phyloP scores from a whole-genome alignment of 2,113 vertebrate genomes.

The Coracopsis vasa region DNA sequence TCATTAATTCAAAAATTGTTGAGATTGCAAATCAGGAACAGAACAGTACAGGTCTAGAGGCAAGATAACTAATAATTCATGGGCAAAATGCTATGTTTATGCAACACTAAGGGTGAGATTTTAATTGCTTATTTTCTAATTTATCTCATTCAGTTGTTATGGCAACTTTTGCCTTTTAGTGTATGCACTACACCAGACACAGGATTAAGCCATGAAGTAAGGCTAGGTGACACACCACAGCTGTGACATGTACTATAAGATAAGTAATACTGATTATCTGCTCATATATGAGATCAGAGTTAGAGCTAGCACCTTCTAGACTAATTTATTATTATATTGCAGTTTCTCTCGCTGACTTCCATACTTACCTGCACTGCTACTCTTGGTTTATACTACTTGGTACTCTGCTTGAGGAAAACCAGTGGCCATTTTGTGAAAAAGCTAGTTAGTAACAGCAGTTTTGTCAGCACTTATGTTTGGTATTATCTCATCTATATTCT shows the following conservation, averaged over 20 bases:
- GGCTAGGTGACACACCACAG: not conserved
- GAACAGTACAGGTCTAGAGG: slow-evolving; percentile 29
- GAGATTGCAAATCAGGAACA: slow-evolving; percentile 33
- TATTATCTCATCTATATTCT: not conserved
- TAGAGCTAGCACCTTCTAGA: not conserved
- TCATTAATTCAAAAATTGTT: slow-evolving; percentile 23
- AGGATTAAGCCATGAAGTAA: not conserved
- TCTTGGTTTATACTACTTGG: rapidly evolving
- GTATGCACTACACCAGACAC: not conserved
- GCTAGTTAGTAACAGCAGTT: not conserved
- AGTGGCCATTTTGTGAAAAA: not conserved
- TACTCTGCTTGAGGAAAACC: not conserved
- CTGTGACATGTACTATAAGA: not conserved
- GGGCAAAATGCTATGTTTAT: slow-evolving; percentile 35
- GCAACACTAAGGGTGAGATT: slow-evolving; percentile 49
- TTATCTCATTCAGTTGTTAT: slow-evolving; percentile 54
- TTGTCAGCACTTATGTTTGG: not conserved
- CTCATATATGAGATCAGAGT: not conserved
- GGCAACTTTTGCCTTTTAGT: slow-evolving; percentile 22
- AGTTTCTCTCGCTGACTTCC: not conserved
- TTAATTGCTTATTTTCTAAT: slow-evolving; percentile 64
- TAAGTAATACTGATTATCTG: not conserved
- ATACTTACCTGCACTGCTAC: not conserved
- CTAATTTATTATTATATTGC: not conserved
- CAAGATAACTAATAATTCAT: slow-evolving; percentile 12